Percentiles rank a stretch among this genome's conserved stretches.
These are phyloP conservation scores for Cheilosia vulpina DNA, from an alignment of 2,888 invertebrate species.

Conservation along the genomic window DNA sequence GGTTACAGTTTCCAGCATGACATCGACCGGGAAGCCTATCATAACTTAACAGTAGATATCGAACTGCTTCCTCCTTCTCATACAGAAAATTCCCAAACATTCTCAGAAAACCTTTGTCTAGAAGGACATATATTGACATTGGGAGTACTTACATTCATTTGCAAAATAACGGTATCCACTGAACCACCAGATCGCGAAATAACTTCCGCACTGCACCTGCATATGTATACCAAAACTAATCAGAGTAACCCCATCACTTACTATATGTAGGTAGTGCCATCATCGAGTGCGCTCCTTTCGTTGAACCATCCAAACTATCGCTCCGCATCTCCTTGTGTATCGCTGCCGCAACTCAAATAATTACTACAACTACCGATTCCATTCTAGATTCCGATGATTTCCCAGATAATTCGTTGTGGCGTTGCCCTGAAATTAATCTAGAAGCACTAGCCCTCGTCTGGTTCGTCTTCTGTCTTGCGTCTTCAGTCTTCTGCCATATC, in stretches of 20 bases:
- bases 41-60: no score
- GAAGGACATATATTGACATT: no score
- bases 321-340: not conserved
- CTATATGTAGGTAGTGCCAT: slow-evolving; percentile 31
- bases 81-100: no score
- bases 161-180: not conserved
- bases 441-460: slow-evolving; percentile 16
- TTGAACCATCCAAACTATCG: slow-evolving; percentile 30
- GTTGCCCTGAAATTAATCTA: slow-evolving; percentile 72
- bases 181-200: slow-evolving; percentile 1
- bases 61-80: no score
- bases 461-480: not conserved
- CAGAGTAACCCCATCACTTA: slow-evolving; percentile 12
- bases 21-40: no score
- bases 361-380: slow-evolving; percentile 71
- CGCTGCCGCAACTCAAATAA: slow-evolving; percentile 64
- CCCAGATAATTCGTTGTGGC: slow-evolving; percentile 60
- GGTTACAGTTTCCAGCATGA: no score
- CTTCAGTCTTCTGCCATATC: not conserved
- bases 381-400: slow-evolving; percentile 68
- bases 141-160: not conserved
- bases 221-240: slow-evolving; percentile 33
- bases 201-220: slow-evolving; percentile 51
- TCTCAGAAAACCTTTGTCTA: no score
- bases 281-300: slow-evolving; percentile 12